These are phyloP conservation scores for Cerastis leucographa DNA, from an alignment of 2,888 invertebrate species.

Conservation along the genomic window DNA sequence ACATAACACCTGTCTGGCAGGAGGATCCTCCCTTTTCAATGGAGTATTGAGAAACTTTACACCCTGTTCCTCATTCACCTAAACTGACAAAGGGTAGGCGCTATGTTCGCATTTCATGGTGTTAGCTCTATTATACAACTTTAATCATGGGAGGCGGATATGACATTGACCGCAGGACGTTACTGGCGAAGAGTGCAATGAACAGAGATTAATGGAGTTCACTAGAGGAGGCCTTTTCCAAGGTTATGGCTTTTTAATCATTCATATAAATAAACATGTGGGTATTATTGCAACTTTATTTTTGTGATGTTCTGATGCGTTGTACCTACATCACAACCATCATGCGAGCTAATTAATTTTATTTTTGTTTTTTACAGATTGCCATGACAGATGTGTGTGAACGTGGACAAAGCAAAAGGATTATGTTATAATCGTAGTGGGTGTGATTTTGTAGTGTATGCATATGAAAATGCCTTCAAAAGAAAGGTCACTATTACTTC, in stretches of 20 bases:
- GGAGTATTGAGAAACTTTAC: too few relatives aligned
- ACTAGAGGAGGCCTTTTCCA: background rate
- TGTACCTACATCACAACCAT: background rate
- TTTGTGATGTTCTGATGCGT: background rate
- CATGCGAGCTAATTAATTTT: background rate
- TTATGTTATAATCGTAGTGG: background rate
- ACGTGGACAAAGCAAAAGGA: background rate
- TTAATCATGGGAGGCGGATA: background rate
- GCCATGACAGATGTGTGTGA: background rate
- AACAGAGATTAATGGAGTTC: background rate
- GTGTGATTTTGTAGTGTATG: background rate
- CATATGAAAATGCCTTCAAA: background rate
- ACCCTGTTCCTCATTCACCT: too few relatives aligned
- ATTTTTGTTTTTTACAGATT: too few relatives aligned
- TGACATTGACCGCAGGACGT: background rate
- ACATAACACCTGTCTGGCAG: too few relatives aligned
- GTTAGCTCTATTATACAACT: background rate
- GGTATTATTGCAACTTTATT: background rate
- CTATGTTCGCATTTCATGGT: background rate
- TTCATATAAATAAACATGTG: background rate
- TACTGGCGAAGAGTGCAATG: background rate
- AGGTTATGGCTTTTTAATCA: background rate
- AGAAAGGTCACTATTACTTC: background rate
- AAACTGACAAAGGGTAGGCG: background rate
- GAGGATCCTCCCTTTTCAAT: too few relatives aligned